These are phyloP conservation scores for Condylostylus longicornis DNA, from an alignment of 1,140 invertebrate genomes.

Conservation along the genomic window DNA sequence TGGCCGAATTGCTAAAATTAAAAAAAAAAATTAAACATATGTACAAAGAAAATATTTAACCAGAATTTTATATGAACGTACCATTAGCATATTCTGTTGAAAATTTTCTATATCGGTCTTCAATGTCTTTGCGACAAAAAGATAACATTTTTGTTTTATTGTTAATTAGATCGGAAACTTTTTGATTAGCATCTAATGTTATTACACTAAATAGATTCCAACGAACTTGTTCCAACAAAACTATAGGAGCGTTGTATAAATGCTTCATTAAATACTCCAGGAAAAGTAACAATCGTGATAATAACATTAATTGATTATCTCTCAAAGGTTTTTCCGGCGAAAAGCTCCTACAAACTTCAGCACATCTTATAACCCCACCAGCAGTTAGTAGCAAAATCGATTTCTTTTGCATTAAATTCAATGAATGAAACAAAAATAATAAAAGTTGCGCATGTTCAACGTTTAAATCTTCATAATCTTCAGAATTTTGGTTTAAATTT, in stretches of 20 bases:
- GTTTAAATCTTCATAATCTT: conserved; percentile 58
- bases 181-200: conserved; percentile 24
- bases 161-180: conserved; percentile 22
- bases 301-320: conserved; percentile 59
- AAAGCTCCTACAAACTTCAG: conserved; percentile 44
- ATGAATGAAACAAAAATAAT: conserved; percentile 83
- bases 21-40: neutral
- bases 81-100: conserved; percentile 17
- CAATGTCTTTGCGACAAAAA: conserved; percentile 46
- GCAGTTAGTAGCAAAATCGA: conserved; percentile 71
- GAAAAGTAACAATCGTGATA: conserved; percentile 72
- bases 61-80: conserved; percentile 7
- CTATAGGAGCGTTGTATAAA: conserved; percentile 73
- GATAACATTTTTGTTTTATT: conserved; percentile 24
- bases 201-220: conserved; percentile 31
- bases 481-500: conserved; percentile 7
- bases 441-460: conserved; percentile 90
- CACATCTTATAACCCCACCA: conserved; percentile 48
- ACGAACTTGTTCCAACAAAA: conserved; percentile 57
- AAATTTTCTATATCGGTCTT: conserved; percentile 60
- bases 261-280: conserved; percentile 92
- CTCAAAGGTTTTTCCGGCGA: conserved; percentile 25
- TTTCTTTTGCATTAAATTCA: conserved; percentile 94
- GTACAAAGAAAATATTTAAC: neutral
- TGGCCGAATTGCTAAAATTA: conserved; percentile 21